Base-by-base conservation (phyloP, 1,140 invertebrate genomes). In the Harlomillsia oculata region DNA sequence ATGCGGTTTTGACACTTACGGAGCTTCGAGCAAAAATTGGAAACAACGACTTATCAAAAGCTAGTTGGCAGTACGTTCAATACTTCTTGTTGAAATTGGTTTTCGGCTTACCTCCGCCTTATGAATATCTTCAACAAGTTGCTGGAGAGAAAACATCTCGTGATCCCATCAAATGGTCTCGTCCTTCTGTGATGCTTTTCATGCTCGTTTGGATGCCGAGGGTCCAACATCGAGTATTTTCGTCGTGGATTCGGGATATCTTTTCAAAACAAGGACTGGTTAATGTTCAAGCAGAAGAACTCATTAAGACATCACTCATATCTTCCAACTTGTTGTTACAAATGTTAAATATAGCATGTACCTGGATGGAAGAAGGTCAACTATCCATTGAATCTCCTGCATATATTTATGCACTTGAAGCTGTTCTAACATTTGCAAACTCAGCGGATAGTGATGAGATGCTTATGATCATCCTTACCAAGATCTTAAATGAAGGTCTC, bases 231-330 rank as follows among this genome's bases (percentile, higher is more conserved):
- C 83, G 84, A 71, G 78, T 79, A 14, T 87, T 84, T 71, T 78
- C 77, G 63, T 76, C 78, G 2, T 88, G 84, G 85, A 80, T 80
- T 69, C 80, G 79, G 65, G 77, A 77, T 67, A 63, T 48, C 54
- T 60, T 59, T 56, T 44, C 50, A 4, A 90, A 91, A 68, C 89
- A 92, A 78, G 87, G 88, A 41, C 80, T 90, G 76, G 89, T 84
- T 52, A 85, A 83, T 0, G 82, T 84, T 67, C 83, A 87, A 68
- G 85, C 87, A 1, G 87, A 89, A 66, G 56, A 62, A 40, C 20
- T 62, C 20, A 46, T 32, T 3, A 62, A 62, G 26, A 34, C 28
- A 6, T 23, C 43, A 21, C 44, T n/a, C 20, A 53, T 53, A 28
- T 44, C 37, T 21, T 40, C 62, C 3, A 49, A 45, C 21, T 50